phyloP scores from a whole-genome alignment of 2,113 vertebrate genomes.

The Crotalus viridis region DNA sequence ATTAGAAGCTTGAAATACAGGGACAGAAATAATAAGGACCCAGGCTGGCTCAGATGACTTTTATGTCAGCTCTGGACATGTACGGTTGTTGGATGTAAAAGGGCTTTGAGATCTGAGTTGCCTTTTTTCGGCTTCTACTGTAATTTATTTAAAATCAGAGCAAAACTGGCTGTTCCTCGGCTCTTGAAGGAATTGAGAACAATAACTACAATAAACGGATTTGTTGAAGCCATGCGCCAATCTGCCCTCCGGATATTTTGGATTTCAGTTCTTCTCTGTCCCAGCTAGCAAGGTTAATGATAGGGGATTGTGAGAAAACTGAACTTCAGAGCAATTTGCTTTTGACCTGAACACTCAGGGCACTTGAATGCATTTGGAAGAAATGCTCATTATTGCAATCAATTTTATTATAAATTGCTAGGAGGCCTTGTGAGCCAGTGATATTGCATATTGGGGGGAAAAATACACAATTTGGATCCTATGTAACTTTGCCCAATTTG shows the following conservation, averaged over 20 bases:
- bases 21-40: background rate
- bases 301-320: background rate
- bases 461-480: background rate
- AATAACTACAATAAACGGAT: background rate
- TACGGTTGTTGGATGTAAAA: background rate
- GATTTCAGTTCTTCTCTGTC: background rate
- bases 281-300: background rate
- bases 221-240: background rate
- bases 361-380: background rate
- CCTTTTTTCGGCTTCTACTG: background rate
- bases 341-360: background rate
- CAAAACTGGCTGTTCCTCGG: background rate
- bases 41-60: background rate
- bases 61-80: background rate
- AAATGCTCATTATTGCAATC: background rate
- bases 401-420: background rate
- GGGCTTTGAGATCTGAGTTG: background rate
- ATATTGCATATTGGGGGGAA: background rate
- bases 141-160: background rate
- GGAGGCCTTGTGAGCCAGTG: background rate
- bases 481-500: background rate
- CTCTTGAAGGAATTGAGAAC: background rate
- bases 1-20: background rate
- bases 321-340: background rate
- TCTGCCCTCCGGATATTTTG: background rate